Evolutionary conservation across 2,113 vertebrate genomes (phyloP), one percentile per base, ranked within the genome.

Genomic region (Chaetura pelagica): DNA sequence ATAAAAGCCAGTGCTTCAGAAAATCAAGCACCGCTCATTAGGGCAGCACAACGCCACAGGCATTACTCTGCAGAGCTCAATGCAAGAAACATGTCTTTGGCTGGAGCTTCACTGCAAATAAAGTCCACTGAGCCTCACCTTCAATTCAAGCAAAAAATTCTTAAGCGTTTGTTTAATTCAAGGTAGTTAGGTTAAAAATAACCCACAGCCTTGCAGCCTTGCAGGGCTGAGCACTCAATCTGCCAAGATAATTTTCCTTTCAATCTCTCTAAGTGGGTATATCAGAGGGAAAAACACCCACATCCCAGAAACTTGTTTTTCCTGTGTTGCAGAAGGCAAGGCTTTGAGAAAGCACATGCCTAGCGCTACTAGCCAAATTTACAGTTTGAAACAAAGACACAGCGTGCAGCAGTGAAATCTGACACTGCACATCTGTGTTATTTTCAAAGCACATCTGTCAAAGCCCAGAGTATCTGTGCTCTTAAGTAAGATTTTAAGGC

Each of bases 181-280:
- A 75, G 66, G 61, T 54, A 93, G 90, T 93, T 82, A 90, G 40
- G 48, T 94, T 96, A 96, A 97, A 97, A 97, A 94, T 88, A 95
- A 80, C 82, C 13, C 76, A 75, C 4, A 89, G 55, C 52, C 94
- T 66, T 81, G n/a, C 27, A 91, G 89, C 74, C 46, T 94, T 26
- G 23, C 44, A 94, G 69, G 67, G 66, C 18, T 83, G 79, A 94
- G 61, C 4, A 58, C 67, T 90, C 71, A 32, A 26, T 87, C 75
- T 19, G 22, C 58, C 69, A 68, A 87, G 63, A 66, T 61, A 3
- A 48, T 75, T 83, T 93, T 88, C 69, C 23, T 81, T 95, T 75
- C 29, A 52, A 85, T 83, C 35, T 55, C 63, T 84, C 68, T 26
- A 57, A 91, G 42, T 8, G 17, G 7, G 29, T 49, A 77, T 66